These are phyloP conservation scores for Aelia acuminata DNA, from an alignment of 2,888 invertebrate genomes.

Conservation along the genomic window DNA sequence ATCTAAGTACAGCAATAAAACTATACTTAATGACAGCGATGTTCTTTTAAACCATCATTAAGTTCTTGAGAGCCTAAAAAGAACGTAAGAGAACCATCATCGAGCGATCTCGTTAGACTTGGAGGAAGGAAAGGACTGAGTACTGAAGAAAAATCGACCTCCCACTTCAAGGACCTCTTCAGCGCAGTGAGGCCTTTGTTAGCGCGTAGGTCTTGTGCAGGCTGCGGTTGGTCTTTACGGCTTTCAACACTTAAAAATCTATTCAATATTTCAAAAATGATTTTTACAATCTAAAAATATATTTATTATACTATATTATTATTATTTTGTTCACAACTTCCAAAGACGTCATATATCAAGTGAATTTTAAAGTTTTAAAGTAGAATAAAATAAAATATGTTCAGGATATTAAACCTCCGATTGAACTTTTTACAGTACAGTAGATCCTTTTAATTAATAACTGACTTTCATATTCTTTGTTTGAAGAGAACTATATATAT, in stretches of 20 bases:
- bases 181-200: background rate
- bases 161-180: background rate
- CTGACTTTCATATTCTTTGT: too few species aligned
- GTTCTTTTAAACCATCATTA: background rate
- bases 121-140: background rate
- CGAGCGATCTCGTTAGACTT: background rate
- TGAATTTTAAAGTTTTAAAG: too few species aligned
- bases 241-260: background rate
- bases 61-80: background rate
- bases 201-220: background rate
- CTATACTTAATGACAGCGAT: background rate
- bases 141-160: conserved; percentile 10
- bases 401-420: too few species aligned
- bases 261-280: background rate
- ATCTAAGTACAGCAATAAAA: background rate
- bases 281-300: background rate
- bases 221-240: background rate
- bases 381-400: too few species aligned
- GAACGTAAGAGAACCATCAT: background rate
- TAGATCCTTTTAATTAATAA: too few species aligned
- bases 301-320: too few species aligned
- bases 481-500: too few species aligned
- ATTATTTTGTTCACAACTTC: too few species aligned
- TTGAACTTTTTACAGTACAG: too few species aligned
- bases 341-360: too few species aligned